Evolutionary conservation across 1,140 invertebrate species (phyloP).

Genomic region (Parapsyche elsis): DNA sequence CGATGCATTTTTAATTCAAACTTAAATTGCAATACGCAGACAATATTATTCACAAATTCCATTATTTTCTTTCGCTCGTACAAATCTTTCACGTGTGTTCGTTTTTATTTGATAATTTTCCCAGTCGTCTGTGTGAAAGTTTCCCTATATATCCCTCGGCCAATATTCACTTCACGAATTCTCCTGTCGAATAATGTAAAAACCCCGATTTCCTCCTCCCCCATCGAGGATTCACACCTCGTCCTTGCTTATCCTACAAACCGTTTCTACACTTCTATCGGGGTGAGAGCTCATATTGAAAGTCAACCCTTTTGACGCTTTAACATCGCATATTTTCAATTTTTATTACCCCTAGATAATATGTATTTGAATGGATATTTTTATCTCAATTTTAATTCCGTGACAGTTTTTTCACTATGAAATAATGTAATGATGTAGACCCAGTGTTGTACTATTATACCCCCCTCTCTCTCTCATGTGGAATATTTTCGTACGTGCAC

Average conservation of each 20-base stretch:
- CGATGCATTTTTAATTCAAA: neutral
- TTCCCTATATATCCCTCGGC: neutral
- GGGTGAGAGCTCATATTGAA: neutral
- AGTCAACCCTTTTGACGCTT: neutral
- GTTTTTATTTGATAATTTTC: conserved; percentile 16
- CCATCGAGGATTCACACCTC: conserved; percentile 4
- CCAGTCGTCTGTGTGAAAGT: neutral
- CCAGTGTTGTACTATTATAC: no score
- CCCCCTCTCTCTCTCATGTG: no score
- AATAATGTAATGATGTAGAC: no score
- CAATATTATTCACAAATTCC: neutral
- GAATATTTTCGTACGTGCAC: no score
- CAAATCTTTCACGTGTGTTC: no score
- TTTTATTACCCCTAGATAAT: no score
- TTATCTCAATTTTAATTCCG: no score
- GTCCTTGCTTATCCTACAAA: conserved; percentile 20
- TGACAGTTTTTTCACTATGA: no score
- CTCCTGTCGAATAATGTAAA: neutral
- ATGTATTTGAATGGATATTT: no score
- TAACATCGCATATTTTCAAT: no score
- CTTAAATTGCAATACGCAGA: neutral
- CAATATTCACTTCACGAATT: conserved; percentile 16
- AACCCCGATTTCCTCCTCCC: conserved; percentile 4
- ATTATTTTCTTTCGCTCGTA: no score
- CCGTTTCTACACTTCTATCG: conserved; percentile 16